Evolutionary conservation across 2,888 invertebrate species (phyloP).

Genomic region (Ganaspis brasiliensis): DNA sequence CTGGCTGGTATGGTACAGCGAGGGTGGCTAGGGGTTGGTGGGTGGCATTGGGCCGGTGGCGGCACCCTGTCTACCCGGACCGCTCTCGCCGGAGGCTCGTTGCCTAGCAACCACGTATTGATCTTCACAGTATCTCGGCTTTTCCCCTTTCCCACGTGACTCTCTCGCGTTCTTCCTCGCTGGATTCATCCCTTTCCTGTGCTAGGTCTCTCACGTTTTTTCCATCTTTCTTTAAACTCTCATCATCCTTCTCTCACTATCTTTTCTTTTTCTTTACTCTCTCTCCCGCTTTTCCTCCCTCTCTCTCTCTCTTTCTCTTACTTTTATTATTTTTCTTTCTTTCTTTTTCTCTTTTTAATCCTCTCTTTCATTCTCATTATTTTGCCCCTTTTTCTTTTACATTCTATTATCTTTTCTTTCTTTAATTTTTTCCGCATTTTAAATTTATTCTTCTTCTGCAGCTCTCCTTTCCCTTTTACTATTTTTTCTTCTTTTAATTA

Average conservation of each 20-base stretch:
- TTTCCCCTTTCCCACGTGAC: conserved; percentile 73
- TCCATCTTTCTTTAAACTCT: conserved; percentile 62
- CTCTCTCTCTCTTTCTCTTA: conserved; percentile 51
- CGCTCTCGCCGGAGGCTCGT: conserved; percentile 80
- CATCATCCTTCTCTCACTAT: conserved; percentile 58
- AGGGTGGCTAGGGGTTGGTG: conserved; percentile 76
- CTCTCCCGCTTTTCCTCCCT: conserved; percentile 47
- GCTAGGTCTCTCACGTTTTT: conserved; percentile 65
- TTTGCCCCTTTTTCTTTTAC: neutral
- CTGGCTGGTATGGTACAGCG: conserved; percentile 53
- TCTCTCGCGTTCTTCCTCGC: conserved; percentile 56
- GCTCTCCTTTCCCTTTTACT: conserved; percentile 37
- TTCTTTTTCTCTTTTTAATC: conserved; percentile 53
- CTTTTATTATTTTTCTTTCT: conserved; percentile 47
- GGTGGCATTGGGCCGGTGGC: conserved; percentile 82
- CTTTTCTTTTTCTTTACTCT: conserved; percentile 52
- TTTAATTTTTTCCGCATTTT: conserved; percentile 16
- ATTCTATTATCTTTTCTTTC: neutral
- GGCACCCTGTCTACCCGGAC: conserved; percentile 84
- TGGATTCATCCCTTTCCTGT: conserved; percentile 54
- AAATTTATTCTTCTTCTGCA: neutral
- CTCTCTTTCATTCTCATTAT: conserved; percentile 47
- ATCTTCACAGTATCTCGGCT: conserved; percentile 78
- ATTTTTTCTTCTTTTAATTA: conserved; percentile 36
- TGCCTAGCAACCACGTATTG: conserved; percentile 81